Conservation (phyloP, 2,113 vertebrate species). For the Cephalopterus ornatus region DNA sequence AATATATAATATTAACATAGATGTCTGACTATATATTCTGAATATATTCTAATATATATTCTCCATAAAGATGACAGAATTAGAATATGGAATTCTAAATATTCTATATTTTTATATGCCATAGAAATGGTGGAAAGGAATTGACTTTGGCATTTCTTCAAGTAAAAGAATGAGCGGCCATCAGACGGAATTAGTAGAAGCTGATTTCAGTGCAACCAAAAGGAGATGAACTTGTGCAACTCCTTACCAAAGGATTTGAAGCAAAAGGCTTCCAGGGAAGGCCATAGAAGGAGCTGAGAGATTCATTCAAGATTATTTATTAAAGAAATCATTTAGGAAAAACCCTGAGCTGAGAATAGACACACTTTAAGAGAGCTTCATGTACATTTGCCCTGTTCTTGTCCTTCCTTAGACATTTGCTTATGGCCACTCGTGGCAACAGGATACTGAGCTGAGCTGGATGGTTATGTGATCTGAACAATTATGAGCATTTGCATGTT, state of each 20-base stretch:
- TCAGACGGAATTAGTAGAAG: not conserved
- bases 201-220: not conserved
- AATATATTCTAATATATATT: not conserved
- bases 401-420: not conserved
- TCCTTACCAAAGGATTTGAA: not conserved
- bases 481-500: not conserved
- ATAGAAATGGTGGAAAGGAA: not conserved
- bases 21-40: not conserved
- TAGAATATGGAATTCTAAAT: not conserved
- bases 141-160: not conserved
- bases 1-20: not conserved
- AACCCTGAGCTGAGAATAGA: not conserved
- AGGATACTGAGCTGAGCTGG: not conserved
- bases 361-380: not conserved
- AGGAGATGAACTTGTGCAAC: not conserved
- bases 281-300: not conserved
- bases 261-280: not conserved
- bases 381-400: not conserved
- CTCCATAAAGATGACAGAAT: not conserved
- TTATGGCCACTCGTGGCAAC: not conserved
- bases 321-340: not conserved
- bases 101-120: not conserved
- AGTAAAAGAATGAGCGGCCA: not conserved
- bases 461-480: not conserved
- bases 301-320: not conserved